Evolutionary conservation across 1,140 invertebrate species (phyloP), one percentile per base, ranked within the genome.

Genomic region (Brachystomella parvula): DNA sequence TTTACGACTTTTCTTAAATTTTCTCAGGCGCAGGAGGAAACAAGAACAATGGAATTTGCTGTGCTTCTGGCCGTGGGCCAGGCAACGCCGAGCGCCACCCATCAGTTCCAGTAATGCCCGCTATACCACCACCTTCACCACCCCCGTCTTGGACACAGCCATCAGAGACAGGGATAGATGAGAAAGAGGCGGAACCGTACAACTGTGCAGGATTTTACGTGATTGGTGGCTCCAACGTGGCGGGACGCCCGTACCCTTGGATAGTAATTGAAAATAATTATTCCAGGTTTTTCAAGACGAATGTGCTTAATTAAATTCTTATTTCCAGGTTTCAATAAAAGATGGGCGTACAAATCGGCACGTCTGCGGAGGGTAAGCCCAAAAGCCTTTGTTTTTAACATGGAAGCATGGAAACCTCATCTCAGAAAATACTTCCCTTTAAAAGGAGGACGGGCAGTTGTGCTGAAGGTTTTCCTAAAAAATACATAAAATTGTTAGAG

Each of bases 141-240:
- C 12, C 12, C 17, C 30, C 9, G 17, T 2, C 44, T 39, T 47
- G 32, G 39, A 6, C n/a, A 62, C 39, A 62, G 19, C 61, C 12
- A n/a, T 26, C n/a, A 53, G 9, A 3, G 19, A 17, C 39, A 26
- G 3, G 15, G 35, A 35, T 19, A 44, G 33, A 9, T 6, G 3
- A 15, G 3, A 15, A 12, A 19, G 6, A 15, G 19, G 61, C 9
- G 15, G 39, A 44, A 3, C 61, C 17, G 17, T 47, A 47, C 29
- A 63, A 35, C 47, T 61, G 21, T 66, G 64, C 28, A 49, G 68
- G 21, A 28, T 33, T 66, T 31, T 47, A n/a, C 30, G 49, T 70
- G 19, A 65, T 70, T 31, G 53, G 57, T 1, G 68, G 68, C 3
- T 12, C n/a, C 1, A 29, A 32, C 3, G 68, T 65, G 21, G 21